phyloP scores from a whole-genome alignment of 1,140 invertebrate genomes.

The Leptoteleia sp. region DNA sequence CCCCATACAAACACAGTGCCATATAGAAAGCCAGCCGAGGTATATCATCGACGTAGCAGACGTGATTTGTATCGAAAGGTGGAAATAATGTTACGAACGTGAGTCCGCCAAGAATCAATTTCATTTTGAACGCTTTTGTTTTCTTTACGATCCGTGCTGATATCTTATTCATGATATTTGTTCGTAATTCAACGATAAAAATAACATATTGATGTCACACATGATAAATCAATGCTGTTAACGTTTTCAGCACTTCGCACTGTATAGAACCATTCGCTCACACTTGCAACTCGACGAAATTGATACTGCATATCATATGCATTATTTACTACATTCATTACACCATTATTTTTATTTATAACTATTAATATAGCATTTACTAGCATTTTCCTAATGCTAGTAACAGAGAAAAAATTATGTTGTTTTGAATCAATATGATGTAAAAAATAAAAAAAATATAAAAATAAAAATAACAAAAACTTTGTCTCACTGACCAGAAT shows the following conservation, averaged over 20 bases:
- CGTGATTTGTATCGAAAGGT: constrained; percentile 79
- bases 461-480: too few relatives aligned
- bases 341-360: constrained; percentile 5
- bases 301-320: constrained; percentile 1
- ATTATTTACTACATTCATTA: constrained; percentile 20
- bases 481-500: too few relatives aligned
- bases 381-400: too few relatives aligned
- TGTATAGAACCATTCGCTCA: background rate
- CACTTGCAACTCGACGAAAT: constrained; percentile 14
- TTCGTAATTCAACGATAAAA: constrained; percentile 40
- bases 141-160: constrained; percentile 24
- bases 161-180: constrained; percentile 56
- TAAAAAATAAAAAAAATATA: too few relatives aligned
- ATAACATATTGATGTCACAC: constrained; percentile 21
- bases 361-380: too few relatives aligned
- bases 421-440: too few relatives aligned
- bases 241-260: constrained; percentile 8
- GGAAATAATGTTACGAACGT: constrained; percentile 78
- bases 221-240: constrained; percentile 37
- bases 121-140: constrained; percentile 38
- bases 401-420: too few relatives aligned
- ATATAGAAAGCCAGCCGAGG: constrained; percentile 74
- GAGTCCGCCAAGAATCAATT: constrained; percentile 69
- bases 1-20: constrained; percentile 80
- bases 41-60: constrained; percentile 80